phyloP scores from a whole-genome alignment of 1,140 invertebrate genomes.

The Zaprionus tsacasi region DNA sequence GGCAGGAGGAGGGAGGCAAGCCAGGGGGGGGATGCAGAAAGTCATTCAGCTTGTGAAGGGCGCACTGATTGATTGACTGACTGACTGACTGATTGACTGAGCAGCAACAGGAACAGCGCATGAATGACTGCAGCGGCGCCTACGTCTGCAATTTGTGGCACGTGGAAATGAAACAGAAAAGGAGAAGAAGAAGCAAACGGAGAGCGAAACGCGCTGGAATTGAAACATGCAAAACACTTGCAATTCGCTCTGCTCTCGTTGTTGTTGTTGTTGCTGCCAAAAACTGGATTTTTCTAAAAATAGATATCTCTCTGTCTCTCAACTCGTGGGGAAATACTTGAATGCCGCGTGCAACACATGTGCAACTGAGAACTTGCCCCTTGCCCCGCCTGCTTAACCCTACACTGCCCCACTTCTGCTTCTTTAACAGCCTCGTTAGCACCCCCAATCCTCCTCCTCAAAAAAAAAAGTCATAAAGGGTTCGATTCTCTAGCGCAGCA shows the following conservation, averaged over 20 bases:
- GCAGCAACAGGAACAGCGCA: slow-evolving; percentile 27
- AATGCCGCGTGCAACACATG: slow-evolving; percentile 72
- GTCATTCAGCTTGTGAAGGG: slow-evolving; percentile 61
- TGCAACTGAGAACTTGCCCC: slow-evolving; percentile 53
- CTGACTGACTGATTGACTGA: slow-evolving; percentile 9
- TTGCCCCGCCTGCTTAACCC: too few species aligned
- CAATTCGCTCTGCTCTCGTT: slow-evolving; percentile 15
- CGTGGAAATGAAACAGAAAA: slow-evolving; percentile 4
- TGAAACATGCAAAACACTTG: slow-evolving; percentile 65
- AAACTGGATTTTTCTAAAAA: slow-evolving; percentile 84
- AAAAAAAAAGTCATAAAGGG: slow-evolving; percentile 37
- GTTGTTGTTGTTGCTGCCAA: slow-evolving; percentile 47
- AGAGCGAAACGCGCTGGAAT: slow-evolving; percentile 1
- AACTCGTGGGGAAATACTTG: slow-evolving; percentile 75
- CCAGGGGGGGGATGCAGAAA: slow-evolving; percentile 21
- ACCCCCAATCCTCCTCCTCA: slow-evolving; percentile 2
- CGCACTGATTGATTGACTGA: slow-evolving; percentile 34
- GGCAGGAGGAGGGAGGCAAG: neutral
- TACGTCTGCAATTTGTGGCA: slow-evolving; percentile 7
- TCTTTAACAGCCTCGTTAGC: slow-evolving; percentile 31
- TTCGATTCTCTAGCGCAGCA: slow-evolving; percentile 11
- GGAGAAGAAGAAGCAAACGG: neutral
- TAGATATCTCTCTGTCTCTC: slow-evolving; percentile 44
- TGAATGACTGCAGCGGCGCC: slow-evolving; percentile 41
- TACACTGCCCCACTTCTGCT: neutral